Percentiles rank a stretch among this genome's conserved stretches.
These are phyloP conservation scores for Fulica atra DNA, from an alignment of 2,113 vertebrate genomes.

Conservation along the genomic window DNA sequence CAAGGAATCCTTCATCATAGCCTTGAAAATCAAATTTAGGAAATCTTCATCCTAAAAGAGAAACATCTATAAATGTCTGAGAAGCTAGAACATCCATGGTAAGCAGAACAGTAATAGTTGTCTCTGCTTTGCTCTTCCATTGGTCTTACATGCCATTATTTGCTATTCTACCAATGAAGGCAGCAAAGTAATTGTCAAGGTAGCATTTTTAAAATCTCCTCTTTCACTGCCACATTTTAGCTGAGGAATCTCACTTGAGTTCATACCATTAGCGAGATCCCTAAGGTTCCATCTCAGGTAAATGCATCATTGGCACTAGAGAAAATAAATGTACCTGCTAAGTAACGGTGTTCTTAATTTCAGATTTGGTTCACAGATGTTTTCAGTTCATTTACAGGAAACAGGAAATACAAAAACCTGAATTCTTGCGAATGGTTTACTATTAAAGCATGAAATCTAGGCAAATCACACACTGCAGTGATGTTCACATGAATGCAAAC, in stretches of 20 bases:
- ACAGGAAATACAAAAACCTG: not conserved
- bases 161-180: not conserved
- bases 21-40: conserved; percentile 84
- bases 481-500: not conserved
- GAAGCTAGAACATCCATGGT: not conserved
- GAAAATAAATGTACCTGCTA: not conserved
- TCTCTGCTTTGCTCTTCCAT: not conserved
- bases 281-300: not conserved
- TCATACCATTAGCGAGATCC: not conserved
- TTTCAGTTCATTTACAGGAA: not conserved
- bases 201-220: not conserved
- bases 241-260: not conserved
- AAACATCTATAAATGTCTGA: not conserved
- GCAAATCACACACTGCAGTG: not conserved
- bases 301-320: not conserved
- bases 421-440: not conserved
- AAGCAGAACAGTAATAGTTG: not conserved
- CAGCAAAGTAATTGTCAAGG: not conserved
- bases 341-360: not conserved
- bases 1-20: conserved; percentile 87
- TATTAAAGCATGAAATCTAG: not conserved
- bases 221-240: not conserved
- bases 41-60: conserved; percentile 86
- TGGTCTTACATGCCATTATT: not conserved
- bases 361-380: not conserved